Conservation (phyloP, 2,113 vertebrate species). For the Tichodroma muraria region DNA sequence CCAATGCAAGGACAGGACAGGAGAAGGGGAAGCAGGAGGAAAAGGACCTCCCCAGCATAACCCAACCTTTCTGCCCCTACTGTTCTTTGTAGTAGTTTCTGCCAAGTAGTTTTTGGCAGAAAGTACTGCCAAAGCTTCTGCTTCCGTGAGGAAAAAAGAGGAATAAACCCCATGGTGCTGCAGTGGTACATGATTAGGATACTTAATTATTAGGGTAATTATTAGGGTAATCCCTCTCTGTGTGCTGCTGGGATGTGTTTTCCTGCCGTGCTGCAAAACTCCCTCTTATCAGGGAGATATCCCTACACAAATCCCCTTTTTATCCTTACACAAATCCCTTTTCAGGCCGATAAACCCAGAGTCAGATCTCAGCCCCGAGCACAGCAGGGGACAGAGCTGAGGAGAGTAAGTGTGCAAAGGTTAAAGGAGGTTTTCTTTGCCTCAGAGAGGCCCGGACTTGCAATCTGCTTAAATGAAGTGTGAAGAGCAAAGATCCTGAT, state of each 20-base stretch:
- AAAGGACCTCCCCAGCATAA: neutral
- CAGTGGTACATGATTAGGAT: neutral
- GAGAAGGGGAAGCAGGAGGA: neutral
- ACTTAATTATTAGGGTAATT: neutral
- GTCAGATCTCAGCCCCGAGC: neutral
- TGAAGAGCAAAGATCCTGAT: neutral
- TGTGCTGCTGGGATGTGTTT: neutral
- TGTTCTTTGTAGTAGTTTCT: no score
- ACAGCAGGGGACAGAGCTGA: neutral
- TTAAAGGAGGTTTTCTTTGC: neutral
- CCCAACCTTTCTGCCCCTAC: neutral
- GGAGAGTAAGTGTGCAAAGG: neutral
- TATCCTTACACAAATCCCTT: neutral
- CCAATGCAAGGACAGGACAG: accelerated
- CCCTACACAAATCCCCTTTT: neutral
- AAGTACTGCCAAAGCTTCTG: neutral
- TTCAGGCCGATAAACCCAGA: neutral
- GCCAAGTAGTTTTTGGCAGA: no score
- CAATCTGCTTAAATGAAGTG: neutral
- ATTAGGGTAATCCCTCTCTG: neutral
- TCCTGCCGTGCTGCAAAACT: neutral
- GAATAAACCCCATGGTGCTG: neutral
- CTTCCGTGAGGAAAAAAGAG: neutral
- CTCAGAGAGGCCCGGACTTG: neutral
- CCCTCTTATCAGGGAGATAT: neutral